Evolutionary conservation across 1,140 invertebrate genomes (phyloP).

Genomic region (Ctenoplectra terminalis): DNA sequence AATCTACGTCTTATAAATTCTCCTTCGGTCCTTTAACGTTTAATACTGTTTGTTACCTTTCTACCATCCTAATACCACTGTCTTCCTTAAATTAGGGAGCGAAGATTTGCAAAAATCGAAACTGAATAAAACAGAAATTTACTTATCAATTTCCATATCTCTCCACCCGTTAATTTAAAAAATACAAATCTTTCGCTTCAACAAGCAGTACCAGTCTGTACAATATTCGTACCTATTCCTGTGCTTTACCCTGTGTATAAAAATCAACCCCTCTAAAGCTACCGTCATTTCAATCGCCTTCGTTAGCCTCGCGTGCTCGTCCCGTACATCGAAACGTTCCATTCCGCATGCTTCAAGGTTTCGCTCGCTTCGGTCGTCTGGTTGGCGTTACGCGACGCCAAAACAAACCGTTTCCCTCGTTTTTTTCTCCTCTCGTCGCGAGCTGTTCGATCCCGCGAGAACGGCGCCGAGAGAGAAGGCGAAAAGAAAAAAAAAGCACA

Average conservation of each 20-base stretch:
- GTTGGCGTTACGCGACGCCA: not conserved
- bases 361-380: not conserved
- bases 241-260: not conserved
- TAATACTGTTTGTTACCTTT: no score
- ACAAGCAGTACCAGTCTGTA: no score
- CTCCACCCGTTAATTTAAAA: no score
- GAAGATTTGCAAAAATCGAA: no score
- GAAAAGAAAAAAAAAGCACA: not conserved
- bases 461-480: not conserved
- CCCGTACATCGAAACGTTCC: not conserved
- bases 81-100: no score
- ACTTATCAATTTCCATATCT: no score
- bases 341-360: constrained; percentile 7
- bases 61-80: no score
- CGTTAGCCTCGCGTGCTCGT: not conserved
- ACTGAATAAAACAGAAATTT: no score
- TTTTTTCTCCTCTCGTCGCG: not conserved
- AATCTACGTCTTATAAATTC: no score
- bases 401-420: not conserved
- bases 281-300: not conserved
- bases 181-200: no score
- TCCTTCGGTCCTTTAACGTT: no score
- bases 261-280: not conserved
- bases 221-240: no score
- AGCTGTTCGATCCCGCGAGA: not conserved